These are phyloP conservation scores for Platysteira castanea DNA, from an alignment of 2,113 vertebrate genomes.

Conservation along the genomic window DNA sequence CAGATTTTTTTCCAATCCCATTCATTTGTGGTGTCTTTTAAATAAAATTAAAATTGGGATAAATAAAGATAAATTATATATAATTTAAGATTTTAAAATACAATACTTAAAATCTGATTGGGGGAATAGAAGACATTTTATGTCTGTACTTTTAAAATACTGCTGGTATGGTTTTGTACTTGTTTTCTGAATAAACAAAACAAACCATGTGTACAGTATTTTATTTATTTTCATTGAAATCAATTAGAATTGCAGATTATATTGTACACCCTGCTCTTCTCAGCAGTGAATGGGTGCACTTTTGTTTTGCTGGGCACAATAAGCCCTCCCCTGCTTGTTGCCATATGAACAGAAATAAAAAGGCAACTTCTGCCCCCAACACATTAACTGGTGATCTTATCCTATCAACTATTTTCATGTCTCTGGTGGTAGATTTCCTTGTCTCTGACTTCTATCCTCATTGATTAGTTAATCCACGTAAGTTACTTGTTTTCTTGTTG, in stretches of 20 bases:
- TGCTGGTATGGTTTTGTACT: neutral
- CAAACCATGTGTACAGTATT: neutral
- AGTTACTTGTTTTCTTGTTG: neutral
- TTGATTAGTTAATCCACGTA: neutral
- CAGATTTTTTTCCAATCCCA: neutral
- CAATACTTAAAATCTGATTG: neutral
- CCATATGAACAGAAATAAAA: neutral
- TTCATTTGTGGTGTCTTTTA: neutral
- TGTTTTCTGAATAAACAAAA: conserved; percentile 38
- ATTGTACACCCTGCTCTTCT: neutral
- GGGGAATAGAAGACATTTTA: neutral
- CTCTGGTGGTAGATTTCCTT: neutral
- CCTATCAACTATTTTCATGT: neutral
- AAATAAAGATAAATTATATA: neutral
- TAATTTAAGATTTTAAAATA: neutral
- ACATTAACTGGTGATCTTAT: neutral
- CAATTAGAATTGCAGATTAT: neutral
- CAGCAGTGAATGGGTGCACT: neutral
- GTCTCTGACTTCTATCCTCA: neutral
- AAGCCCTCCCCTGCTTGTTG: neutral
- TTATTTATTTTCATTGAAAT: neutral
- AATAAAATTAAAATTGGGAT: neutral
- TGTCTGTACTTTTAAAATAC: neutral
- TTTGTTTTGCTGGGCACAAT: neutral
- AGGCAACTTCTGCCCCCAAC: neutral